Evolutionary conservation across 1,140 invertebrate species (phyloP), one percentile per base, ranked within the genome.

Genomic region (Pseudomyrmex sp.): DNA sequence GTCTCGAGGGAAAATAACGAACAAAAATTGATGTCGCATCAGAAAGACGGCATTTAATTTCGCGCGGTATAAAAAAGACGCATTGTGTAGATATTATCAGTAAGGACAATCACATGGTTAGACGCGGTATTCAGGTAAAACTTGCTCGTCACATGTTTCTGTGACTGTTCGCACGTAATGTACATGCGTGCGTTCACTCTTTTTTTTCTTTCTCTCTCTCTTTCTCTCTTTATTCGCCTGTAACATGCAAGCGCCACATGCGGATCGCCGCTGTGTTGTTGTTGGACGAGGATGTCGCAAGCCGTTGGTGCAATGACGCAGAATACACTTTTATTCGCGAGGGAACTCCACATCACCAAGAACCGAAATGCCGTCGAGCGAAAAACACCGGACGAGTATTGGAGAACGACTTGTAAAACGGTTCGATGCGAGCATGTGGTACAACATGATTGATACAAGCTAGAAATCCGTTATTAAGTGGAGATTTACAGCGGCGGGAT

Each of bases 141-240:
- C 80, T 86, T 74, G n/a, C 26, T 66, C 48, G 66, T 86, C 79
- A 46, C 72, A 23, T 61, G n/a, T 80, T 79, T 73, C 62, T 59
- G 18, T 23, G 56, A 82, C 48, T 13, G 35, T 50, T 48, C 58
- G 65, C 83, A 54, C 58, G 83, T 80, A 70, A 54, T 20, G 46
- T 18, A 13, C 26, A 59, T 20, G n/a, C 61, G 65, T 52, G 26
- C 46, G 46, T 23, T 54, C 15, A n/a, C 12, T 48, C 7, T 50
- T 59, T 79, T 65, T 77, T 44, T 48, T 46, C 23, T n/a, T 13
- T 54, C 18, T 15, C 12, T 48, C 7, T 48, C 48, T 79, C 54
- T 77, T 12, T 48, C 26, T 48, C 18, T 56, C 10, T 7, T 59
- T 10, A 18, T 12, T 48, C 54, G 68, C 23, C 5, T 35, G 35